phyloP scores from a whole-genome alignment of 1,140 invertebrate genomes.

The Drosophila novamexicana region DNA sequence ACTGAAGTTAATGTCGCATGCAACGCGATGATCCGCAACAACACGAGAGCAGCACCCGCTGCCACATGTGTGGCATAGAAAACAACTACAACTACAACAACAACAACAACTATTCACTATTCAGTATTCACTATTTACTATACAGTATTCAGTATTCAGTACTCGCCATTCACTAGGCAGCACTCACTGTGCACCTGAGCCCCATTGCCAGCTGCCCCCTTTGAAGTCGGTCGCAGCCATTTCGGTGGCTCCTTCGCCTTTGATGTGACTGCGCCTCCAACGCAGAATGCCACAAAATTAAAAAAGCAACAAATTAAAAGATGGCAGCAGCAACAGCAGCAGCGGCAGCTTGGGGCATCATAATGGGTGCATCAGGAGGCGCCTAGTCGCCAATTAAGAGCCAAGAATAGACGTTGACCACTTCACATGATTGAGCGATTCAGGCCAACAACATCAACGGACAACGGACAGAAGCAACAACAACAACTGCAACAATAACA shows the following conservation, averaged over 20 bases:
- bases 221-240: constrained; percentile 34
- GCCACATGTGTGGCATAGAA: constrained; percentile 48
- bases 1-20: constrained; percentile 80
- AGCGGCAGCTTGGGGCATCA: constrained; percentile 30
- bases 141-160: constrained; percentile 1
- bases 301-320: constrained; percentile 25
- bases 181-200: constrained; percentile 18
- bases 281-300: constrained; percentile 1
- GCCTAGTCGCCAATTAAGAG: constrained; percentile 66
- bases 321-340: constrained; percentile 5
- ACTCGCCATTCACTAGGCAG: not conserved
- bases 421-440: constrained; percentile 80
- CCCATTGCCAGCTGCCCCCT: constrained; percentile 6
- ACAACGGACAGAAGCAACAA: constrained; percentile 7
- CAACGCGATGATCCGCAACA: constrained; percentile 50
- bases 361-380: constrained; percentile 65
- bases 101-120: constrained; percentile 6
- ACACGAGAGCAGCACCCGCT: not conserved
- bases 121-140: constrained; percentile 9
- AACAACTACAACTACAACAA: not conserved
- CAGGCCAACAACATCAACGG: constrained; percentile 53
- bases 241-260: constrained; percentile 29
- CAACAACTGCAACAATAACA: constrained; percentile 11
- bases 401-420: constrained; percentile 62
- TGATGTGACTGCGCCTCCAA: constrained; percentile 40